Percentiles rank a stretch among this genome's conserved stretches.
phyloP scores from a whole-genome alignment of 2,797 vertebrate genomes.

The Zalophus californianus region DNA sequence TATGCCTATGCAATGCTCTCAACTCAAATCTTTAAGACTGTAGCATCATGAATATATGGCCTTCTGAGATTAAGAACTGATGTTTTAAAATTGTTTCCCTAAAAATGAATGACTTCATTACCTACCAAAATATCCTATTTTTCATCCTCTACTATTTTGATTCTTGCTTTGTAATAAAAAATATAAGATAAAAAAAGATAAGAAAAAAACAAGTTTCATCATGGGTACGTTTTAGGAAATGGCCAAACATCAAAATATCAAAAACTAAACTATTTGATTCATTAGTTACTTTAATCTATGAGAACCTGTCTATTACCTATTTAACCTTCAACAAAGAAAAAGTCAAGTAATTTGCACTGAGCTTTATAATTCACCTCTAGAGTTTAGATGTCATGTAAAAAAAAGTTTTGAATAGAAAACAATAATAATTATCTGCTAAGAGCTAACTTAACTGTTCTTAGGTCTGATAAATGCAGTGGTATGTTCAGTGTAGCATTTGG shows the following conservation, averaged over 20 bases:
- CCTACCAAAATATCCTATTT: neutral
- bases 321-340: neutral
- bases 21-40: neutral
- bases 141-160: neutral
- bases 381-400: neutral
- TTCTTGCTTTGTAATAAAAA: neutral
- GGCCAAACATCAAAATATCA: neutral
- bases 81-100: neutral
- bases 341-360: neutral
- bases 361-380: neutral
- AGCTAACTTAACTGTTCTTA: neutral
- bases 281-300: neutral
- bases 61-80: neutral
- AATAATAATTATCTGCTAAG: neutral
- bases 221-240: neutral
- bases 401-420: neutral
- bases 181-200: neutral
- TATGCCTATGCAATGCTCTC: neutral
- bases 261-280: neutral
- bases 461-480: neutral
- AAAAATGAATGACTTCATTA: constrained; percentile 18
- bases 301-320: neutral
- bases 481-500: neutral
- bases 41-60: neutral
- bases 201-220: neutral